These are phyloP conservation scores for Odontomyia ornata DNA, from an alignment of 2,888 invertebrate species.

Conservation along the genomic window DNA sequence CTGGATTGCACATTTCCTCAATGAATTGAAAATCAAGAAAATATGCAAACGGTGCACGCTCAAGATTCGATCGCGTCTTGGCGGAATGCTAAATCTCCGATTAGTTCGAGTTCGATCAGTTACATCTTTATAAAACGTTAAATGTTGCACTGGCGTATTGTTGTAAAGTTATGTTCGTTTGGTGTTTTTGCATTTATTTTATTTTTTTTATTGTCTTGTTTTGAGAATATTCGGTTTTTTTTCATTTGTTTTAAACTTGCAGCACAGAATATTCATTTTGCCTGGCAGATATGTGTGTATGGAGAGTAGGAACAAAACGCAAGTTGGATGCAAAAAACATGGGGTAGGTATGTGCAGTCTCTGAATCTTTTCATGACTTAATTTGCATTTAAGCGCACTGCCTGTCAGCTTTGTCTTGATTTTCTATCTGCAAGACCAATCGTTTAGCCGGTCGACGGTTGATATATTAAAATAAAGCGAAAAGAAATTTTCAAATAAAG, in stretches of 20 bases:
- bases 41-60: constrained; percentile 5
- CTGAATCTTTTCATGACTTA: constrained; percentile 48
- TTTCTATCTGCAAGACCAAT: constrained; percentile 49
- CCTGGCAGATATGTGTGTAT: background rate
- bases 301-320: background rate
- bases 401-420: constrained; percentile 51
- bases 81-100: background rate
- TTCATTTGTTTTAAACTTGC: background rate
- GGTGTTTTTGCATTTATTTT: background rate
- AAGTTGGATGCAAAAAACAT: background rate
- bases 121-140: constrained; percentile 38
- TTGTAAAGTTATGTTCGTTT: background rate
- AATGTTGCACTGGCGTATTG: constrained; percentile 5
- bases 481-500: background rate
- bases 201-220: background rate
- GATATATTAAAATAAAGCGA: constrained; percentile 43
- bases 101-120: constrained; percentile 33
- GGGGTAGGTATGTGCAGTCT: constrained; percentile 32
- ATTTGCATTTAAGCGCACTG: constrained; percentile 51
- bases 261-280: background rate
- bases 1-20: background rate
- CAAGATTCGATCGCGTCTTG: constrained; percentile 10
- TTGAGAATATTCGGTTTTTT: background rate
- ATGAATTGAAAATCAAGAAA: constrained; percentile 20
- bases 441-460: constrained; percentile 35